Evolutionary conservation across 1,140 invertebrate genomes (phyloP), one percentile per base, ranked within the genome.

Genomic region (Rhagoletis zephyria): DNA sequence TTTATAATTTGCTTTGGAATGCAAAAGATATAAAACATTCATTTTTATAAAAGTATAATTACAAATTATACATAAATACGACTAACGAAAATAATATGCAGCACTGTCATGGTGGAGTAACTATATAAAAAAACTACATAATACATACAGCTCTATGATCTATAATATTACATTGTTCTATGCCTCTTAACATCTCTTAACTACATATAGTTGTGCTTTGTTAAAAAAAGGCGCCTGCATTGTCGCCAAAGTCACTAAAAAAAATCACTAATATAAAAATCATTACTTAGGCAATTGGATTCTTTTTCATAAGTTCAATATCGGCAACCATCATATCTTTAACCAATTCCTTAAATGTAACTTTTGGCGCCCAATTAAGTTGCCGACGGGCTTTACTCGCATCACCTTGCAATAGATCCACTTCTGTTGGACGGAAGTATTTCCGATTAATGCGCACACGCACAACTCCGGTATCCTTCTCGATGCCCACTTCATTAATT

Each of bases 381-480:
- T 96, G 95, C 45, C 95, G 93, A 90, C 95, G 96, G 0, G 98
- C 98, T 94, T 99, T 99, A 0, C 95, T 95, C 7, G 98, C 94
- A 94, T 99, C 98, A 61, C 98, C 98, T 77, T 97, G 94, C 7
- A 99, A 94, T 56, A 97, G 94, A 92, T 98, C 97, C 90, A 99
- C 99, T 97, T 99, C 98, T 5, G 99, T 98, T 48, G 99, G 99
- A 87, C 99, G 95, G 92, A 99, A 99, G 94, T 97, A 99, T 93
- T 98, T 98, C 0, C 97, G 95, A 94, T 99, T 99, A 16, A 99
- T 95, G 92, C 95, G 95, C 12, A 99, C 96, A 14, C 98, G 95
- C n/a, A 99, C 92, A 88, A 96, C 94, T 1, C 95, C 97, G 0
- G 96, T 96, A 19, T 94, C 94, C 88, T 96, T 96, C 93, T 99